phyloP scores from a whole-genome alignment of 2,797 vertebrate species.

The Melanotaenia trifasciata region DNA sequence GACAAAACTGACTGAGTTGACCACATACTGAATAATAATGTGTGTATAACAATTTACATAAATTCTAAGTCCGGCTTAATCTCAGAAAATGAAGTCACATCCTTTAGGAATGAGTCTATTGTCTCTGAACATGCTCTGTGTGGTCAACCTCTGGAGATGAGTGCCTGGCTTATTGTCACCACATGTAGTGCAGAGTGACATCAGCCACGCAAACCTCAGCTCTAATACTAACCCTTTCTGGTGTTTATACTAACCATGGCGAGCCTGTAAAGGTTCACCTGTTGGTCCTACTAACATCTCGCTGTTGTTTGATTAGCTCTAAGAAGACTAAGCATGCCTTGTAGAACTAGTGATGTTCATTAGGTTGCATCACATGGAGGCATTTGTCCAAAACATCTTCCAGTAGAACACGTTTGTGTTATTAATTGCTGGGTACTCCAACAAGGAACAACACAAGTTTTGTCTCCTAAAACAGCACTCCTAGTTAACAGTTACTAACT shows the following conservation, averaged over 20 bases:
- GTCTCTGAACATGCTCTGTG: conserved; percentile 45
- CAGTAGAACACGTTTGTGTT: conserved; percentile 1
- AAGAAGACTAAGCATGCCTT: conserved; percentile 45
- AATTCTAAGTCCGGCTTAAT: too few species aligned
- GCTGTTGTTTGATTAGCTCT: conserved; percentile 24
- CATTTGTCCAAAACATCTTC: conserved; percentile 15
- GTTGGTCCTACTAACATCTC: conserved; percentile 61
- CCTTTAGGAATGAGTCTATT: not conserved
- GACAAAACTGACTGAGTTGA: conserved; percentile 54
- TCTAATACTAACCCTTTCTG: conserved; percentile 51
- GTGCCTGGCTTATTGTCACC: conserved; percentile 52
- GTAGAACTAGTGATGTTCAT: conserved; percentile 19
- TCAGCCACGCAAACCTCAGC: conserved; percentile 34
- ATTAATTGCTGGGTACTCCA: not conserved
- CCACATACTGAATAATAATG: conserved; percentile 45
- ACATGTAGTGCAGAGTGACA: conserved; percentile 9
- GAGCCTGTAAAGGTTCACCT: conserved; percentile 36
- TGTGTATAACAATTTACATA: too few species aligned
- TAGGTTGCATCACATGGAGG: not conserved
- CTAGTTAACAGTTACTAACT: conserved; percentile 66
- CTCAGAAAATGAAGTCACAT: not conserved
- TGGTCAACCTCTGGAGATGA: conserved; percentile 61
- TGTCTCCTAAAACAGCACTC: conserved; percentile 12
- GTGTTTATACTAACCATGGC: conserved; percentile 55
- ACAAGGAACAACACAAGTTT: conserved; percentile 5